Percentiles rank a stretch among this genome's conserved stretches.
Conservation (phyloP, 2,113 vertebrate species). For the Hystrix brachyura region DNA sequence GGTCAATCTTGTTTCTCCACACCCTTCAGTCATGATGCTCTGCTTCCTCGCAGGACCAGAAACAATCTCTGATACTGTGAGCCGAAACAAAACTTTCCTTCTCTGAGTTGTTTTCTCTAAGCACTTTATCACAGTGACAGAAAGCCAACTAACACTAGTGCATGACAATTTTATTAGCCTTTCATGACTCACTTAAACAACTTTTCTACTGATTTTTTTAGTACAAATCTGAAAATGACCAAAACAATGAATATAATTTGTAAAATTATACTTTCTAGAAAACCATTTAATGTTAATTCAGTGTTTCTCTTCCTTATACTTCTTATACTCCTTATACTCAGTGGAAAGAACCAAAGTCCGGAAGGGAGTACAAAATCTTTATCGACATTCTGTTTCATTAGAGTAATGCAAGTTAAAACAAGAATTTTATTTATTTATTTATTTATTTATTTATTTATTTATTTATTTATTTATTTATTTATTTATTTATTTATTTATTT, state of each 20-base stretch:
- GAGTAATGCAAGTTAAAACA: neutral
- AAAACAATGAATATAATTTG: constrained; percentile 40
- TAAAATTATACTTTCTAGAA: neutral
- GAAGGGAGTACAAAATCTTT: neutral
- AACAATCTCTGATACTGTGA: neutral
- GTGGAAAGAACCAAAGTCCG: neutral
- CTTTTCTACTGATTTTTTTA: neutral
- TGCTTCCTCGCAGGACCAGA: neutral
- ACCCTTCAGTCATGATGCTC: neutral
- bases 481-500: no score
- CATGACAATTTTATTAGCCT: neutral
- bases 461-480: no score
- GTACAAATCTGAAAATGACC: neutral
- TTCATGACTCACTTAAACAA: neutral
- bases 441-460: no score
- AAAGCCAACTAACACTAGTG: neutral
- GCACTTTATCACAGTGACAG: neutral
- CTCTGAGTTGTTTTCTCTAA: neutral
- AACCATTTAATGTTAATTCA: neutral
- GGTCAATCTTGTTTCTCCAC: no score
- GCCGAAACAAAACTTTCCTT: neutral
- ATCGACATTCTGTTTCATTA: neutral
- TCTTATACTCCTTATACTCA: neutral
- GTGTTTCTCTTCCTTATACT: neutral
- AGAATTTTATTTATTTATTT: no score